Conservation (phyloP, 2,113 vertebrate genomes). For the Scomber japonicus region DNA sequence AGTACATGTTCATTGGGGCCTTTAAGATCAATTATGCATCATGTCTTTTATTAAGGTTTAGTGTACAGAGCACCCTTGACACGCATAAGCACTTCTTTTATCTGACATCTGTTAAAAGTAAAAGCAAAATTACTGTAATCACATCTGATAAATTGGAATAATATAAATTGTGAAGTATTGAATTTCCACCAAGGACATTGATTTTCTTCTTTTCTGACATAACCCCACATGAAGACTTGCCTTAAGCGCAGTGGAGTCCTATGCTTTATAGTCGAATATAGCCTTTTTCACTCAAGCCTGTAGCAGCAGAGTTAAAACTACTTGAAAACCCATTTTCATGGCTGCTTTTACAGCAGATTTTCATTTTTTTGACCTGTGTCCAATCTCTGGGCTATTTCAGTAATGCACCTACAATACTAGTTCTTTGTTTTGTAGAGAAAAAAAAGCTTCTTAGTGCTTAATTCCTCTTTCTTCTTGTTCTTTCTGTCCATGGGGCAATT, state of each 20-base stretch:
- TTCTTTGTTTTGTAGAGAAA: not conserved
- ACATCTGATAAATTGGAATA: not conserved
- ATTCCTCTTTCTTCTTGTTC: not conserved
- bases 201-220: conserved; percentile 1
- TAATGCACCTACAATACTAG: conserved; percentile 28
- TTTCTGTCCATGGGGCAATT: not conserved
- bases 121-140: conserved; percentile 13
- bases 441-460: conserved; percentile 14
- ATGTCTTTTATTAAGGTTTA: conserved; percentile 55
- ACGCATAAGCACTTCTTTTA: conserved; percentile 10
- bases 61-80: conserved; percentile 23
- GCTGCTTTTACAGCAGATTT: conserved; percentile 5
- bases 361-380: not conserved
- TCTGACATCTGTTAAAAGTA: conserved; percentile 22
- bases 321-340: not conserved
- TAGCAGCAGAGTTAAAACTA: conserved; percentile 15
- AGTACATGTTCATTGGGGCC: conserved; percentile 41
- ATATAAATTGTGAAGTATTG: not conserved
- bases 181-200: not conserved
- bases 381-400: conserved; percentile 30
- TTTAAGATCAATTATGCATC: conserved; percentile 67
- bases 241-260: not conserved
- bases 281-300: not conserved
- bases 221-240: not conserved
- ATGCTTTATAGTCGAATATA: not conserved